phyloP scores from a whole-genome alignment of 2,888 invertebrate species.

The Pecten maximus region DNA sequence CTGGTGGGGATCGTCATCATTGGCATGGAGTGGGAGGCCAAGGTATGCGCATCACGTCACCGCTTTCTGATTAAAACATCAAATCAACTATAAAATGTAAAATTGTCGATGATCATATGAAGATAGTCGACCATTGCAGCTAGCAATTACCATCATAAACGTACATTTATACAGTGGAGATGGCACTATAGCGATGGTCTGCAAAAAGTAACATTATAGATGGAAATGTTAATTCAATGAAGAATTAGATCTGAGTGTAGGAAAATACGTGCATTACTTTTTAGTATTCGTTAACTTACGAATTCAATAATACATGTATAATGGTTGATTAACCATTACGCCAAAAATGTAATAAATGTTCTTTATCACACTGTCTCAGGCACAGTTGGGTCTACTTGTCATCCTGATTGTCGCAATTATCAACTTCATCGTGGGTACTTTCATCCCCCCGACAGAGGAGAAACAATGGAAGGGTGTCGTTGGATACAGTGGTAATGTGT shows the following conservation, averaged over 20 bases:
- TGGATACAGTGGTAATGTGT: conserved; percentile 89
- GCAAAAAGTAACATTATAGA: no score
- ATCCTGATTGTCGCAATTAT: conserved; percentile 93
- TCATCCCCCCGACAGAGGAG: conserved; percentile 90
- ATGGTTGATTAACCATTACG: no score
- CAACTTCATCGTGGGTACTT: conserved; percentile 93
- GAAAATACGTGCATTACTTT: no score
- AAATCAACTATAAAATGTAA: background rate
- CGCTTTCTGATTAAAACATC: background rate
- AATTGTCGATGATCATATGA: background rate
- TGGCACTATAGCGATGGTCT: no score
- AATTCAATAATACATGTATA: no score
- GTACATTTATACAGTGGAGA: no score
- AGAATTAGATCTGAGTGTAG: no score
- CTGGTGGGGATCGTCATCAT: conserved; percentile 94
- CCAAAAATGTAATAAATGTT: no score
- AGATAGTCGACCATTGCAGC: no score
- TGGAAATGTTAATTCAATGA: no score
- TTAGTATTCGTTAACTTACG: no score
- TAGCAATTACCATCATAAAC: no score
- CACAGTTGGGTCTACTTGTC: conserved; percentile 94
- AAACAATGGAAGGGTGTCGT: conserved; percentile 91
- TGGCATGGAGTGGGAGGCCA: conserved; percentile 98
- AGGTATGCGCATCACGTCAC: conserved; percentile 85
- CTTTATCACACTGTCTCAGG: conserved; percentile 86